Evolutionary conservation across 2,888 invertebrate genomes (phyloP).

Genomic region (Calephelis perditalis): DNA sequence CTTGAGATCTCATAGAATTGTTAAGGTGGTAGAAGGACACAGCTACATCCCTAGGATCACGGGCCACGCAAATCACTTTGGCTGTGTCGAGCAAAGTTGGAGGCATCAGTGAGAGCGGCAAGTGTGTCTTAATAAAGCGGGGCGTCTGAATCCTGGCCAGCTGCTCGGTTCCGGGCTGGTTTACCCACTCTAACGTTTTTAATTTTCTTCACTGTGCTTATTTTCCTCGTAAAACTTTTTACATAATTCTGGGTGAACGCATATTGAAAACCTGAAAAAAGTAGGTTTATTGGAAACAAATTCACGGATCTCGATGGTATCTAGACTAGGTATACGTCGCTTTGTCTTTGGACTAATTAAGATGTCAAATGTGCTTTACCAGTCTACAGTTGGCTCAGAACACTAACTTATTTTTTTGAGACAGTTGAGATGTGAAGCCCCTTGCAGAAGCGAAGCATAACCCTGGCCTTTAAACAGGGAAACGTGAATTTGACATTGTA

Average conservation of each 20-base stretch:
- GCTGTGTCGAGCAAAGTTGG: conserved; percentile 73
- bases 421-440: no score
- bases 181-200: conserved; percentile 76
- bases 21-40: conserved; percentile 91
- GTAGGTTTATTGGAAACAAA: neutral
- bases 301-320: no score
- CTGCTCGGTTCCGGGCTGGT: conserved; percentile 80
- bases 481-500: no score
- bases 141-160: conserved; percentile 45
- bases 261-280: conserved; percentile 81
- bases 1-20: conserved; percentile 82
- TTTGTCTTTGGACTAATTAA: no score
- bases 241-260: conserved; percentile 82
- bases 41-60: conserved; percentile 91
- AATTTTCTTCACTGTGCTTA: conserved; percentile 68
- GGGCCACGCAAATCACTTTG: conserved; percentile 87
- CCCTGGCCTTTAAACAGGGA: no score
- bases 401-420: no score
- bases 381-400: no score
- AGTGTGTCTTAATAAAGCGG: conserved; percentile 80
- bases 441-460: no score
- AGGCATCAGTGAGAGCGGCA: conserved; percentile 86
- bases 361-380: no score
- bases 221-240: conserved; percentile 80
- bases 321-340: no score